Evolutionary conservation across 1,140 invertebrate species (phyloP).

Genomic region (Procambarus virginalis): DNA sequence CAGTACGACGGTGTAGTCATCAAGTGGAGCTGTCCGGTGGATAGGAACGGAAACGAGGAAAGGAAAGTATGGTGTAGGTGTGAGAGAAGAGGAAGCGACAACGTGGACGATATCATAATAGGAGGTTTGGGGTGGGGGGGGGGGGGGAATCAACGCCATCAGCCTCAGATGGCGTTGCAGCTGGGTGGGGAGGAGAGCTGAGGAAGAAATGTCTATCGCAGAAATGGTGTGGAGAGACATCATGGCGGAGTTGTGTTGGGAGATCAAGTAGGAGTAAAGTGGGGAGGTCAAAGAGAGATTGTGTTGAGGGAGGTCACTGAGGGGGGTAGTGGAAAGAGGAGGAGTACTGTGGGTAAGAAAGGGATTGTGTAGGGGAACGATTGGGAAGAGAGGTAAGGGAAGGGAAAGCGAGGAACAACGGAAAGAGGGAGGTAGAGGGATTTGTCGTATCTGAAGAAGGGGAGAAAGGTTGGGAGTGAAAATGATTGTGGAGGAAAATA

Average conservation of each 20-base stretch:
- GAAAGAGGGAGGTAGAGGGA: too few species aligned
- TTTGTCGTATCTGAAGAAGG: background rate
- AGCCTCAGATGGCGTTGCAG: too few species aligned
- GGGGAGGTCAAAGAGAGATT: too few species aligned
- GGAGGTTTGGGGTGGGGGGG: too few species aligned
- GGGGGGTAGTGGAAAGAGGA: too few species aligned
- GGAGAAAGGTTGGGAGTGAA: conserved; percentile 13
- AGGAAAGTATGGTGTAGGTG: conserved; percentile 13
- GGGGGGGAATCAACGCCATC: too few species aligned
- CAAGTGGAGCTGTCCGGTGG: background rate
- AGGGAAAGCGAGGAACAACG: too few species aligned
- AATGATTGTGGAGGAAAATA: background rate
- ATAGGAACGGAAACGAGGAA: background rate
- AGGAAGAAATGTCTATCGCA: background rate
- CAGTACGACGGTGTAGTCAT: conserved; percentile 12
- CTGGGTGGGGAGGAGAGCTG: background rate
- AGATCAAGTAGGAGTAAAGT: too few species aligned
- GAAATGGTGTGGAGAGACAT: background rate
- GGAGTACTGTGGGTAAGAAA: too few species aligned
- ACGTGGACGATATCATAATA: too few species aligned
- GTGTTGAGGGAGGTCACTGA: too few species aligned
- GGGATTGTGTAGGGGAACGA: background rate
- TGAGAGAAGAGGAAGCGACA: background rate
- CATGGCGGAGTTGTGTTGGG: background rate
- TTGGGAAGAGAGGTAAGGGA: too few species aligned